Evolutionary conservation across 2,797 vertebrate genomes (phyloP).

Genomic region (Myioborus melanocephalus): DNA sequence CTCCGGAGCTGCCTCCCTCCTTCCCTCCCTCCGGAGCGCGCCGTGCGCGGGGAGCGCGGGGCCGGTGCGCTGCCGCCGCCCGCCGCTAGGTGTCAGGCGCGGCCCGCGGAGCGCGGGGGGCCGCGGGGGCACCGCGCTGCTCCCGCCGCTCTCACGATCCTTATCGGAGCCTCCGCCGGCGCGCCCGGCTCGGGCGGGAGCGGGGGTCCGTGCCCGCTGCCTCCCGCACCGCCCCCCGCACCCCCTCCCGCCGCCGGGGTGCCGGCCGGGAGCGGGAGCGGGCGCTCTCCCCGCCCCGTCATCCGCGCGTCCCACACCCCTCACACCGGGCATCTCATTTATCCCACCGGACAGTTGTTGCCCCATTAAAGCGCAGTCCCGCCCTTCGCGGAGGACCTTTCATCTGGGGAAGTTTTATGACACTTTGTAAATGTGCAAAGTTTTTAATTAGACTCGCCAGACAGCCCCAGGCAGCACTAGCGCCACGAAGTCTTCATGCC

Average conservation of each 20-base stretch:
- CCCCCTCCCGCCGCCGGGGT: neutral
- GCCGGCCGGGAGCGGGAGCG: neutral
- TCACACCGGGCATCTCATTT: conserved; percentile 52
- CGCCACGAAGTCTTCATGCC: conserved; percentile 88
- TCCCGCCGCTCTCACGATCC: neutral
- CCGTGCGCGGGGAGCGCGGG: neutral
- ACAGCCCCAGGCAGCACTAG: conserved; percentile 95
- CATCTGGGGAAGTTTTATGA: conserved; percentile 95
- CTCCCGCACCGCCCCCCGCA: conserved; percentile 30
- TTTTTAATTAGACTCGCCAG: conserved; percentile 97
- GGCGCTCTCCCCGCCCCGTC: neutral
- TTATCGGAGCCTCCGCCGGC: neutral
- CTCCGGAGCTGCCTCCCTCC: neutral
- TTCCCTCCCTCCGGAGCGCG: neutral
- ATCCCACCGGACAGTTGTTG: conserved; percentile 83
- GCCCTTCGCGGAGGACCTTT: conserved; percentile 86
- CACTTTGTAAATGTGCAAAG: conserved; percentile 92
- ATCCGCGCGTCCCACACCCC: conserved; percentile 21
- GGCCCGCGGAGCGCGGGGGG: conserved; percentile 28
- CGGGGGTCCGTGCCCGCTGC: neutral
- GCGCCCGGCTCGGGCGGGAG: neutral
- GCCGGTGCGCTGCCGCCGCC: neutral
- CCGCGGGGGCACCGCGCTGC: neutral
- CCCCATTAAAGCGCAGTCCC: conserved; percentile 84
- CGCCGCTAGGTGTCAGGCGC: conserved; percentile 65